A percentile compares a stretch with the other conserved stretches of the same genome.
Conservation (phyloP, 2,113 vertebrate species). For the Actenoides lindsayi region DNA sequence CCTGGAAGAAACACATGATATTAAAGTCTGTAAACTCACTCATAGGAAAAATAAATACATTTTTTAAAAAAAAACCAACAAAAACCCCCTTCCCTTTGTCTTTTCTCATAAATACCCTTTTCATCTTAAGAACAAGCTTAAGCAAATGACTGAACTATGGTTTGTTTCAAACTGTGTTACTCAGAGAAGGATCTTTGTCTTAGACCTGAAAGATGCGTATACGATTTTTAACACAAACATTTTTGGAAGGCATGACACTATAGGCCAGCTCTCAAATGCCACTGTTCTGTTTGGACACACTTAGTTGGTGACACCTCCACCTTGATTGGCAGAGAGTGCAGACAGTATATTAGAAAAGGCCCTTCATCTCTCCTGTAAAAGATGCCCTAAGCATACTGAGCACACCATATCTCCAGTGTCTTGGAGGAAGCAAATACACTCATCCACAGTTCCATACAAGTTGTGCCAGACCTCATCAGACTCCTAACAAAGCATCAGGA, state of each 20-base stretch:
- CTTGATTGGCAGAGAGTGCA: not conserved
- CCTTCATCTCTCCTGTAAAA: not conserved
- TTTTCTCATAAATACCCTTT: not conserved
- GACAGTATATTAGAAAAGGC: not conserved
- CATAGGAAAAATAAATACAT: not conserved
- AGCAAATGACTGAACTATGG: not conserved
- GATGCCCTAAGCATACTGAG: not conserved
- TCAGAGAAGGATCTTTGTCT: not conserved
- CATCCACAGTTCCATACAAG: not conserved
- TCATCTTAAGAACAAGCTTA: not conserved
- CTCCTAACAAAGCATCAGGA: fast-evolving
- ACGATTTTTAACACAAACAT: not conserved
- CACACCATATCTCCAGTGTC: not conserved
- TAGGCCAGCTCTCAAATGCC: conserved; percentile 29
- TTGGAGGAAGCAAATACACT: no score
- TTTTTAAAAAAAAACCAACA: no score
- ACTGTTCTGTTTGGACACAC: not conserved
- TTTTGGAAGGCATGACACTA: not conserved
- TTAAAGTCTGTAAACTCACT: not conserved
- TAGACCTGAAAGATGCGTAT: not conserved
- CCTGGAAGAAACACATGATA: not conserved
- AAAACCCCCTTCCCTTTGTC: not conserved
- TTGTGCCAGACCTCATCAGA: not conserved
- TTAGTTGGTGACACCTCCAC: not conserved
- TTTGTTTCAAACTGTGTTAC: not conserved